These are phyloP conservation scores for Deroptyus accipitrinus DNA, from an alignment of 2,113 vertebrate genomes.

Conservation along the genomic window DNA sequence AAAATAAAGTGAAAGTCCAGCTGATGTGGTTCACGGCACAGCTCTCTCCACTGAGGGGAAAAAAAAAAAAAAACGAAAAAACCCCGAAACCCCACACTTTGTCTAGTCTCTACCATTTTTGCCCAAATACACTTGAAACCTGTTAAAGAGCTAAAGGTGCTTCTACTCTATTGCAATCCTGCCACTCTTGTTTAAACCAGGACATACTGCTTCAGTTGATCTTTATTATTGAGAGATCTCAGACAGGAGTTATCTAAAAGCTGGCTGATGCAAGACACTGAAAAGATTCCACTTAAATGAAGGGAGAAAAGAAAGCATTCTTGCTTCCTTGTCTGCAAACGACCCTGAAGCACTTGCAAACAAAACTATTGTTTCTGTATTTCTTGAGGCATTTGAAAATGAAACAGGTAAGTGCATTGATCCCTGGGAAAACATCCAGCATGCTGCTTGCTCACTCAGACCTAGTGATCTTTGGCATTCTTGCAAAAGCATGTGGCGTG, in stretches of 20 bases:
- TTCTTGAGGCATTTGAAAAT: not conserved
- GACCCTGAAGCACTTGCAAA: not conserved
- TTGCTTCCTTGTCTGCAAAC: not conserved
- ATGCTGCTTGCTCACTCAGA: not conserved
- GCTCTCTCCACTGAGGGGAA: not conserved
- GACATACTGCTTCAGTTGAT: not conserved
- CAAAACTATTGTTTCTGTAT: not conserved
- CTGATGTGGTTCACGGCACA: not conserved
- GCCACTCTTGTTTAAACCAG: not conserved
- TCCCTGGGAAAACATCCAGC: not conserved
- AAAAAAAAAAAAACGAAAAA: too few species aligned
- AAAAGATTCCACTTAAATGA: not conserved
- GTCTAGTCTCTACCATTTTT: not conserved
- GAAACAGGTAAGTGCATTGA: not conserved
- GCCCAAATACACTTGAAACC: not conserved
- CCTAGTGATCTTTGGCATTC: not conserved
- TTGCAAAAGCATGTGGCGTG: rapidly evolving
- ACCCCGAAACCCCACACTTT: not conserved
- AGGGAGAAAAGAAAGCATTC: not conserved
- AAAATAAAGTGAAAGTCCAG: not conserved
- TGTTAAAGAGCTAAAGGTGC: not conserved
- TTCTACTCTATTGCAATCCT: not conserved
- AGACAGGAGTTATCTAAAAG: not conserved
- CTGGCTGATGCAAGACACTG: not conserved
- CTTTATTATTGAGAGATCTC: not conserved